phyloP scores from a whole-genome alignment of 2,113 vertebrate genomes.

The Prunella himalayana region DNA sequence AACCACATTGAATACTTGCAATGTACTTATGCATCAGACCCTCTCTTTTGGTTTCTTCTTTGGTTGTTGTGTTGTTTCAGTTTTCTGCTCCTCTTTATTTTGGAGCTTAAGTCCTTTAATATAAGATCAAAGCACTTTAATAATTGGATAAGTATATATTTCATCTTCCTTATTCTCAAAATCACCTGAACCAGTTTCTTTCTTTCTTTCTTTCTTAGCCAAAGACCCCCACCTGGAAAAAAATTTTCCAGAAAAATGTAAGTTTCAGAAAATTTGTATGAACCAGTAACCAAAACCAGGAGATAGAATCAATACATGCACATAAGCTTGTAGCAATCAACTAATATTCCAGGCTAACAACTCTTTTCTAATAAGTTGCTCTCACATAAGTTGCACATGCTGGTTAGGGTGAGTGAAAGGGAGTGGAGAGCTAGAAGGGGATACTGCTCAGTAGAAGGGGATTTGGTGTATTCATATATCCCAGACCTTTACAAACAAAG shows the following conservation, averaged over 20 bases:
- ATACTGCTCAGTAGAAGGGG: neutral
- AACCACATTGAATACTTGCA: conserved; percentile 53
- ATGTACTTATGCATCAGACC: conserved; percentile 56
- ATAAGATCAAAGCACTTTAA: conserved; percentile 62
- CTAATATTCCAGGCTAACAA: conserved; percentile 26
- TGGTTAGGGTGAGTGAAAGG: neutral
- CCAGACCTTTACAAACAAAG: neutral
- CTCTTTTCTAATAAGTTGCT: neutral
- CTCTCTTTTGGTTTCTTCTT: conserved; percentile 52
- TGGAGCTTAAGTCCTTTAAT: conserved; percentile 60
- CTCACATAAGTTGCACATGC: neutral
- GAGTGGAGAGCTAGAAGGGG: neutral
- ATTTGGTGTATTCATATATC: neutral
- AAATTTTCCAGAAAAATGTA: conserved; percentile 70
- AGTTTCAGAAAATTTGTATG: conserved; percentile 65
- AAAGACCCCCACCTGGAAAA: conserved; percentile 69
- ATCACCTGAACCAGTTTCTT: conserved; percentile 63
- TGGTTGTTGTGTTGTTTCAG: conserved; percentile 54
- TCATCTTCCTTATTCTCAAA: conserved; percentile 66
- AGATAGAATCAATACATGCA: conserved; percentile 8
- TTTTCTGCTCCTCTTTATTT: conserved; percentile 58
- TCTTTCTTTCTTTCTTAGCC: conserved; percentile 68
- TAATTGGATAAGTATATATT: conserved; percentile 67
- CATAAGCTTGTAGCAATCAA: neutral
- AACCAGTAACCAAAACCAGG: conserved; percentile 52